Base-by-base conservation (phyloP, 2,888 invertebrate genomes). In the Agrochola litura region DNA sequence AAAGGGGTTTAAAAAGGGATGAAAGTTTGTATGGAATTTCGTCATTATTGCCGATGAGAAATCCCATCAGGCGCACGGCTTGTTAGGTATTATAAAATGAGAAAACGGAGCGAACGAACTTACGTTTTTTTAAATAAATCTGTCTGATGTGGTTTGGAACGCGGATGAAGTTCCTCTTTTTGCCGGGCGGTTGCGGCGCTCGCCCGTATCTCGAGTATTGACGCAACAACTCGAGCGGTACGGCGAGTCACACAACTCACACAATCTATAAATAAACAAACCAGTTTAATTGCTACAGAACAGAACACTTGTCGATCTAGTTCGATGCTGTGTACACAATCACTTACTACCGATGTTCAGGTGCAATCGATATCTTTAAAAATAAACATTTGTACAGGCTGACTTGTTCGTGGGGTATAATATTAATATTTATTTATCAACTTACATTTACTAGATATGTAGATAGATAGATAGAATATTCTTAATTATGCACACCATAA, bases 251-350 rank as follows among this genome's bases (percentile, higher is more conserved):
- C 19, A 30, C 22, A 10, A 49, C n/a, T n/a, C n/a, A n/a, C 19
- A 30, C 22, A 10, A 49, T 30, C 49, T 25, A 46, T 67, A 5
- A 16, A 67, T 46, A 67, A 30, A 73, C 68, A 68, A 73, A 73
- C 25, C 54, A 30, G 37, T 22, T n/a, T 46, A 68, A 49, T 58
- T 49, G 41, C 65, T 25, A 30, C 43, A 68, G 16, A 67, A 68
- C 37, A 49, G 22, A 43, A 43, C 25, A 30, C 22, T 19, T 6
- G 22, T 56, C n/a, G 9, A 61, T 16, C 61, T n/a, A 70, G 30
- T 37, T 43, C 14, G 9, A 52, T 41, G 19, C 19, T 71, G 22
- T 37, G 30, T 37, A n/a, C 22, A 61, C n/a, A 60, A 49, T 19
- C 37, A 37, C 6, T 37, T 49, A 30, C 37, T 37, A 12, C n/a